These are phyloP conservation scores for Hydrotaea cyrtoneurina DNA, from an alignment of 2,888 invertebrate species.

Conservation along the genomic window DNA sequence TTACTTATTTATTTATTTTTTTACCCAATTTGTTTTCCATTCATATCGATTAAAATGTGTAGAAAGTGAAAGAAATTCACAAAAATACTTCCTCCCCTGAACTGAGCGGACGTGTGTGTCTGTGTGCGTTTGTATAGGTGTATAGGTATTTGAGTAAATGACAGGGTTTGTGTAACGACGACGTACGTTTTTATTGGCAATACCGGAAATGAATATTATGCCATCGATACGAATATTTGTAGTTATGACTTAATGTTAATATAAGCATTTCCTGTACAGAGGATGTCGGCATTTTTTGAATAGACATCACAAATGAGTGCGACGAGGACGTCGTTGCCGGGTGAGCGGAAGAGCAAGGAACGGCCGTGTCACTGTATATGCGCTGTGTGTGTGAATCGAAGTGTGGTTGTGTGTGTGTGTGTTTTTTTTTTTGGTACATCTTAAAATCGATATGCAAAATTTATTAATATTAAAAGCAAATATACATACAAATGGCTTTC, in stretches of 20 bases:
- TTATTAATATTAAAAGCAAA: conserved; percentile 61
- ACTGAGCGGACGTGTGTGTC: background rate
- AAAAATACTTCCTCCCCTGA: background rate
- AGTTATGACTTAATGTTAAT: conserved; percentile 52
- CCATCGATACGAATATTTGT: conserved; percentile 51
- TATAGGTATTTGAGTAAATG: background rate
- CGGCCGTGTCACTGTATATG: background rate
- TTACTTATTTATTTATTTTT: background rate
- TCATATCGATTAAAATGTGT: conserved; percentile 8
- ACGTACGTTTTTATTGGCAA: conserved; percentile 38
- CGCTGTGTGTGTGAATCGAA: background rate
- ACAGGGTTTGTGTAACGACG: background rate
- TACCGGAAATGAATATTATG: conserved; percentile 58
- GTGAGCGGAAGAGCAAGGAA: background rate
- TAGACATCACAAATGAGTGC: conserved; percentile 30
- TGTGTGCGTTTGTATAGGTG: background rate
- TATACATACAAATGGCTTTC: conserved; percentile 59
- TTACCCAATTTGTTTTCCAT: conserved; percentile 28
- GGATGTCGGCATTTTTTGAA: conserved; percentile 1
- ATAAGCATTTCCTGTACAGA: conserved; percentile 49
- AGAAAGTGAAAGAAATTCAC: background rate
- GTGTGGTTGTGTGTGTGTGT: background rate
- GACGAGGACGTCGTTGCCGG: background rate
- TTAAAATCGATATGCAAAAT: conserved; percentile 56
- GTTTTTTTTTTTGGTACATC: background rate